Evolutionary conservation across 92 coral and sea anemone species (phyloP), one percentile per base, ranked within the genome.

Genomic region (Palythoa heliodiscus): DNA sequence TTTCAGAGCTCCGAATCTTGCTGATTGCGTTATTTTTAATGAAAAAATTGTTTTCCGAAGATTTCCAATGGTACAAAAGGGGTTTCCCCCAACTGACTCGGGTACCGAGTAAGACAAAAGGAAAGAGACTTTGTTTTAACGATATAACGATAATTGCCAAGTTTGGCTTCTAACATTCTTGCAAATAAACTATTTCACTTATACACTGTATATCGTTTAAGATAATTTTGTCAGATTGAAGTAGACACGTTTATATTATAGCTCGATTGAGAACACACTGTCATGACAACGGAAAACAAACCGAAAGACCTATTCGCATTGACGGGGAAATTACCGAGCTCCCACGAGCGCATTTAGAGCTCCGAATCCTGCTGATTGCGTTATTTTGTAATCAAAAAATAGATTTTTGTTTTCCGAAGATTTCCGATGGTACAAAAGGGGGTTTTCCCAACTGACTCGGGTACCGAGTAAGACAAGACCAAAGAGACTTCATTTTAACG

Each of bases 261-360:
- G 35, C 1, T 29, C 35, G 35, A 29, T 29, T 29, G 35, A 29
- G 35, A 29, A 29, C 35, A 29, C 35, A 29, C 35, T 29, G 35
- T 29, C 35, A 29, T 29, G 35, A 29, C 35, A 29, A 29, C 35
- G 35, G 35, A 29, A 29, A 29, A 29, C 35, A 29, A 29, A 29
- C 35, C 35, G 35, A 29, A 29, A 29, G 35, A 29, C 35, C 12
- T 0, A 29, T 69, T 69, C 17, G 73, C 48, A 25, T 25, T 11
- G 1, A 3, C 73, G 73, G 73, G 73, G 24, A 69, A 69, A 69
- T 11, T 29, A 69, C 73, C 73, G 73, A 69, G 58, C 43, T 85
- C 25, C 2, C 7, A 85, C 82, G 78, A 23, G 74, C 61, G 47
- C 11, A 63, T 23, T 22, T 5, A 5, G 25, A 23, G 24, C 23